A percentile compares a stretch with the other conserved stretches of the same genome.
phyloP scores from a whole-genome alignment of 30 jellyfish, hydroid and myxozoan genomes.

The Aurelia coerulea region DNA sequence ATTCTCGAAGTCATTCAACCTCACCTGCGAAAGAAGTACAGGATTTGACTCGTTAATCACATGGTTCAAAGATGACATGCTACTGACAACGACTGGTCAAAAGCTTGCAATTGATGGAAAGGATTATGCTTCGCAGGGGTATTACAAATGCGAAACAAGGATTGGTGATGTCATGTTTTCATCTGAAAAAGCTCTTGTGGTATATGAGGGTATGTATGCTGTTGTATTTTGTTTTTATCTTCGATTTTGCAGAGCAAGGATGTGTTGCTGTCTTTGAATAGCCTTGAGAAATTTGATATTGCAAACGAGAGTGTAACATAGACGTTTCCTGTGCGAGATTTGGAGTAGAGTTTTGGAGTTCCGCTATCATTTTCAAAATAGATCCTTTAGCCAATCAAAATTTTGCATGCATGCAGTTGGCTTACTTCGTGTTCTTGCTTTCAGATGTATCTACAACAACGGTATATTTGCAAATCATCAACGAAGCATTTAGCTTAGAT shows the following conservation, averaged over 20 bases:
- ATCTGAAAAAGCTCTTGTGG: constrained; percentile 20
- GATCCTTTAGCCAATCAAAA: too few relatives aligned
- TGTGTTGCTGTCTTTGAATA: too few relatives aligned
- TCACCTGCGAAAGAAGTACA: constrained; percentile 27
- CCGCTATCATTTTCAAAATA: too few relatives aligned
- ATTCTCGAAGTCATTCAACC: neutral
- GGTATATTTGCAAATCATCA: neutral
- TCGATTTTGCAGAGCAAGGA: too few relatives aligned
- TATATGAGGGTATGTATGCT: constrained; percentile 12
- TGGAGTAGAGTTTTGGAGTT: too few relatives aligned
- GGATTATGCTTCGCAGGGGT: constrained; percentile 20
- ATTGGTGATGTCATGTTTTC: neutral
- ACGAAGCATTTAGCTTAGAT: neutral
- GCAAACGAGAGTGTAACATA: too few relatives aligned
- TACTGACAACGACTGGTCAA: constrained; percentile 14
- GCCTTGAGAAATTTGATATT: too few relatives aligned
- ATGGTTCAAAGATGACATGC: constrained; percentile 46
- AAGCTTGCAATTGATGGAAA: neutral
- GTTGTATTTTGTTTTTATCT: too few relatives aligned
- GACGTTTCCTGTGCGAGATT: too few relatives aligned
- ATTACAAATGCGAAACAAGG: constrained; percentile 14
- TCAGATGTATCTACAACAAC: neutral
- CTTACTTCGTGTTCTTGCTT: too few relatives aligned
- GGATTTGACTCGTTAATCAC: neutral
- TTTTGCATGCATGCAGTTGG: too few relatives aligned